Base-by-base conservation (phyloP, 2,113 vertebrate genomes). In the Oncorhynchus keta region DNA sequence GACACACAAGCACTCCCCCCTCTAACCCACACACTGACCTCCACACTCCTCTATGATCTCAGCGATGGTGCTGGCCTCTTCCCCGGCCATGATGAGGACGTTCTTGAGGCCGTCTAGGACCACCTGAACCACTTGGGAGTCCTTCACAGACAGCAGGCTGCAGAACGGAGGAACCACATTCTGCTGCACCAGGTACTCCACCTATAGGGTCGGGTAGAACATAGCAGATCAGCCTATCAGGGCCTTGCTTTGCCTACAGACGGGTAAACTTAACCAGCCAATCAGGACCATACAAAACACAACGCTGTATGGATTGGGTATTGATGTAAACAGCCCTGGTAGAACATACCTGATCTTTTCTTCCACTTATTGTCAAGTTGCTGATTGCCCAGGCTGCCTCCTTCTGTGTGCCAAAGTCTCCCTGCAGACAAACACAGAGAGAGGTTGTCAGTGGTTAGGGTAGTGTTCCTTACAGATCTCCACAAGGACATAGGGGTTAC, bases 361-460 rank as follows among this genome's bases (percentile, higher is more conserved):
- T 94, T 79, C 95, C 95, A 90, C 96, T 96, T 93, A 96, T 96
- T 70, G 95, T 97, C 89, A 97, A 92, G 86, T 97, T 97, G 91
- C 95, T 97, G 90, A 97, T 96, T 84, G 95, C 96, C 96, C 96
- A 97, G 69, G 95, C 96, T 79, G 96, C 96, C 91, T 97, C 96
- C 83, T 97, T 97, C 88, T 96, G 96, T 81, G 95, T 96, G 82
- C 95, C 95, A 62, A 96, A 96, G 84, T 97, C 96, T 2, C 96
- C 95, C 96, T 97, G 76, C 76, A 6, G 6, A 89, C 76, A 74
- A 79, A 86, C 85, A 39, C 26, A 32, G 57, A n/a, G 59, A 14
- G 18, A 7, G 8, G 7, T 62, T 22, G n/a, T 7, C n/a, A 1
- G 59, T 55, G 51, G 51, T 55, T 55, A 55, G 12, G 14, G 9